phyloP scores from a whole-genome alignment of 2,797 vertebrate species.

The Acrocephalus scirpaceus region DNA sequence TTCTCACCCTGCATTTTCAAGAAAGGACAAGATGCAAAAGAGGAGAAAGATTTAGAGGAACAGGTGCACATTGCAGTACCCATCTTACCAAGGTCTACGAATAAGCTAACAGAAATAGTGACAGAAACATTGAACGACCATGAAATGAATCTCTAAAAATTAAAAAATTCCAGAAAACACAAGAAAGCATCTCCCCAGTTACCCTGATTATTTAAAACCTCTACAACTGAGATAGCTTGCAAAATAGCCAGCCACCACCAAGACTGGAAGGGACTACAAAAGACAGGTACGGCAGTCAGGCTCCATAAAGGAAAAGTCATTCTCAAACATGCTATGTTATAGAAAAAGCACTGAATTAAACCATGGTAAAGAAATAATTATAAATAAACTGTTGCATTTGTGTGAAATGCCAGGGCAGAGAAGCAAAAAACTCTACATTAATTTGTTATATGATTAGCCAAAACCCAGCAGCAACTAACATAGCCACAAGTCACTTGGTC shows the following conservation, averaged over 20 bases:
- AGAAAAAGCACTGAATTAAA: background rate
- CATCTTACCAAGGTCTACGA: background rate
- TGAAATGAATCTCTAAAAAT: background rate
- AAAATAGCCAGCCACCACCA: background rate
- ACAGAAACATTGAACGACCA: background rate
- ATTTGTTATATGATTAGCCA: background rate
- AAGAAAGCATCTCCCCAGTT: background rate
- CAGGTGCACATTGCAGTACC: slow-evolving; percentile 31
- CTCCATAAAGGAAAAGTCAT: background rate
- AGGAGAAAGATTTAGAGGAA: slow-evolving; percentile 56
- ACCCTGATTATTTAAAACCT: background rate
- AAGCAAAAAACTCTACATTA: background rate
- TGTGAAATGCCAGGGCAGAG: background rate
- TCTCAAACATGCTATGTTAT: background rate
- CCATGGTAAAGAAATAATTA: background rate
- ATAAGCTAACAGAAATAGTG: slow-evolving; percentile 23
- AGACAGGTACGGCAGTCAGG: background rate
- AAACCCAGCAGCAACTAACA: background rate
- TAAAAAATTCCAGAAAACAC: background rate
- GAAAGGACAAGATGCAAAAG: slow-evolving; percentile 59
- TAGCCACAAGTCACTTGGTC: background rate
- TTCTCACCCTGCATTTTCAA: slow-evolving; percentile 58
- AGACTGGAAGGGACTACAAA: background rate
- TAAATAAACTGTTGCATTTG: background rate
- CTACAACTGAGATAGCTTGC: background rate